Evolutionary conservation across 92 coral and sea anemone species (phyloP), one percentile per base, ranked within the genome.

Genomic region (Pocillopora meandrina): DNA sequence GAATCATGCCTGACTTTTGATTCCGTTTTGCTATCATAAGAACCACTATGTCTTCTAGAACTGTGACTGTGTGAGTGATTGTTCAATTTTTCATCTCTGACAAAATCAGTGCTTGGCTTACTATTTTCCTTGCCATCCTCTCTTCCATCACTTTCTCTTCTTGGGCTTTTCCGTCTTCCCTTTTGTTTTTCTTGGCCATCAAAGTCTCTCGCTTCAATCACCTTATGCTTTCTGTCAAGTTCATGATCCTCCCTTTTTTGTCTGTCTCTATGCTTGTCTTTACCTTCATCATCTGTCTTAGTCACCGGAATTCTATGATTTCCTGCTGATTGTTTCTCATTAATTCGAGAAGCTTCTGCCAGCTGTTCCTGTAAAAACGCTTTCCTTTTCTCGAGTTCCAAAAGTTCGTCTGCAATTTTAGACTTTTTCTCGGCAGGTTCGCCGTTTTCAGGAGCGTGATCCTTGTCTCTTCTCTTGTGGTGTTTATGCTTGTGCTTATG

Each of bases 351-450:
- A 11, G 83, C 68, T 34, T 79, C 94, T 35, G 95, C 98, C 62
- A 96, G 93, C 87, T 96, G 98, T 67, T 95, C 91, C 83, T 96
- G 92, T 20, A 96, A 89, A 75, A 95, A 96, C 18, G 91, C 92
- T 82, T 91, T 94, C 11, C 98, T 92, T 84, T 77, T 91, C 71
- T 94, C 98, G 52, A 96, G 92, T 80, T 94, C 98, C 71, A 92
- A 92, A 55, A 96, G 79, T 75, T 95, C 98, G 76, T 85, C 92
- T 71, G 87, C 98, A 55, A 95, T 88, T 21, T 83, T 87, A 12
- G 90, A 83, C 75, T 89, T 87, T 61, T 91, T 91, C 75, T 68
- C 92, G 1, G 85, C 55, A 13, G 92, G 87, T 73, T 88, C 93
- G 62, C 74, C 63, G 20, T 73, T 61, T 47, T 77, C 84, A 55